These are phyloP conservation scores for Galeopterus variegatus DNA, from an alignment of 2,113 vertebrate genomes.

Conservation along the genomic window DNA sequence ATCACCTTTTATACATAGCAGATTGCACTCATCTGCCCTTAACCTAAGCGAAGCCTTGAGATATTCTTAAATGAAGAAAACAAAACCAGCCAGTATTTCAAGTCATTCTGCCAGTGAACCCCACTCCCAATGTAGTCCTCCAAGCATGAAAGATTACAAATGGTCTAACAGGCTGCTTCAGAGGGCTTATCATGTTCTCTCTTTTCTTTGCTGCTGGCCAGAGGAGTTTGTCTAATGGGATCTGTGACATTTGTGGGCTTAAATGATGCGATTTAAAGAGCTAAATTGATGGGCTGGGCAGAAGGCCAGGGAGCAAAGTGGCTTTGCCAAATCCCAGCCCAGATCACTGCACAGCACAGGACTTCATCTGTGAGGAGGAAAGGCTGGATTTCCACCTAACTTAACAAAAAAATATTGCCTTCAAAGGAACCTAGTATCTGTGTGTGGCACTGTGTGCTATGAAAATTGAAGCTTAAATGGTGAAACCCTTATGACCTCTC, in stretches of 20 bases:
- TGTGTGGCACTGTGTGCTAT: not conserved
- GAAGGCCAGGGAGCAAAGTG: slow-evolving; percentile 57
- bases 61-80: slow-evolving; percentile 51
- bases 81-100: slow-evolving; percentile 29
- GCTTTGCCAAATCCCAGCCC: slow-evolving; percentile 52
- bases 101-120: not conserved
- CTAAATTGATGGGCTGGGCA: slow-evolving; percentile 54
- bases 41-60: slow-evolving; percentile 40
- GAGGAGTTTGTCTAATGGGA: slow-evolving; percentile 72
- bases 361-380: slow-evolving; percentile 22
- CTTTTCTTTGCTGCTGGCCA: slow-evolving; percentile 64
- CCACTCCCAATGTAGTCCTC: not conserved
- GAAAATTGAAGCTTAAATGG: slow-evolving; percentile 1
- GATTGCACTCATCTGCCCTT: slow-evolving; percentile 35
- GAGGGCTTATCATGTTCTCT: slow-evolving; percentile 62
- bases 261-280: slow-evolving; percentile 73
- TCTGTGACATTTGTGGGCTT: slow-evolving; percentile 71
- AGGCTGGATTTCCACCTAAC: not conserved
- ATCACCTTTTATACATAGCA: slow-evolving; percentile 45
- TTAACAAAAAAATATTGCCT: not conserved
- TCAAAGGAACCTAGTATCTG: not conserved
- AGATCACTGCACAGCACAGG: slow-evolving; percentile 25
- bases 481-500: slow-evolving; percentile 3
- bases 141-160: slow-evolving; percentile 62
- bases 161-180: slow-evolving; percentile 47